Base-by-base conservation (phyloP, 1,140 invertebrate species). In the Centruroides sculpturatus region DNA sequence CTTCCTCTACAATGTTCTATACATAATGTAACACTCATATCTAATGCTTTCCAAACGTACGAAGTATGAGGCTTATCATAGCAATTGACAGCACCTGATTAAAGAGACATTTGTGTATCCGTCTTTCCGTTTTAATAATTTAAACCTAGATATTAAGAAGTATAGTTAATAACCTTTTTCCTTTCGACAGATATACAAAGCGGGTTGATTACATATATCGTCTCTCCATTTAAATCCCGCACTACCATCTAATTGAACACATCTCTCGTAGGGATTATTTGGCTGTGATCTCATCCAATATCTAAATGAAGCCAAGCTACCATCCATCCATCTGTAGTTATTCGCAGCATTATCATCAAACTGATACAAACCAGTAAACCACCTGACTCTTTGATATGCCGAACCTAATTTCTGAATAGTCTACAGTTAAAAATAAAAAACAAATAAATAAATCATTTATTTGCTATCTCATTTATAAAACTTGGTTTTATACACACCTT, bases 221-320 rank as follows among this genome's bases (percentile, higher is more conserved):
- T 64, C 63, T 48, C 63, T 53, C 63, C 63, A 64, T 47, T 61
- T 60, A 47, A 61, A 64, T 0, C 59, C 59, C 12, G 59, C 58
- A 35, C 63, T 64, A 3, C 63, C 63, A 41, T 64, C 63, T 1
- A 64, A 23, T 7, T 61, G 41, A 10, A 56, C 48, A 13, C 63
- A 64, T 23, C 63, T 11, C 23, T 64, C 63, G 47, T 64, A 61
- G 3, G 57, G 55, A 36, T 57, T 59, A 51, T 64, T 64, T 5
- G 63, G 63, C 13, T 64, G 63, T 4, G 63, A 59, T 8, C 53
- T 49, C 63, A 64, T 64, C 63, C 63, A 64, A 35, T 64, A 57
- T 11, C 63, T 52, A 11, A 60, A 64, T 35, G 4, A 56, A 0
- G 63, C 58, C n/a, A 60, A 55, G 35, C 59, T 60, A 11, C 63